Evolutionary conservation across 2,797 vertebrate species (phyloP).

Genomic region (Mormyrus hasselquistii): DNA sequence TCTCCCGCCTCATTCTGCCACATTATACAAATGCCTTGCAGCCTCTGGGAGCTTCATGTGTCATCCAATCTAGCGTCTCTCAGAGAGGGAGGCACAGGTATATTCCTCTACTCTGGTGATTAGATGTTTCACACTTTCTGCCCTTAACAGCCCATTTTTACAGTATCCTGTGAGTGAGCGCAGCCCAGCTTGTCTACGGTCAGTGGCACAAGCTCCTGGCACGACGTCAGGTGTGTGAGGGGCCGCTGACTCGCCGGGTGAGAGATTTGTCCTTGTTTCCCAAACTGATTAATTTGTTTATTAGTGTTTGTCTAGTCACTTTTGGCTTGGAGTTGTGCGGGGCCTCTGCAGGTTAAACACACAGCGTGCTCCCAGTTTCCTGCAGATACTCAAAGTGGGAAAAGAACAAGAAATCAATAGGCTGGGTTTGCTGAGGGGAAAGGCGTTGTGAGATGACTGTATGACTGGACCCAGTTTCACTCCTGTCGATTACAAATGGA

Average conservation of each 20-base stretch:
- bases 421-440: background rate
- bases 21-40: background rate
- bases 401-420: constrained; percentile 5
- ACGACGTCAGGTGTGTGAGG: background rate
- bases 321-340: background rate
- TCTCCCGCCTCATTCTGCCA: background rate
- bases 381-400: constrained; percentile 2
- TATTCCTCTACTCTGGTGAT: background rate
- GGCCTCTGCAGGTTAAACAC: background rate
- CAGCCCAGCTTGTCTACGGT: background rate
- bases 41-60: background rate
- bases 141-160: background rate
- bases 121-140: background rate
- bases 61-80: background rate
- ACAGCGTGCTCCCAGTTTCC: background rate
- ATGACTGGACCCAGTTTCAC: background rate
- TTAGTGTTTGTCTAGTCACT: background rate
- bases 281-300: constrained; percentile 4
- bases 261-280: background rate
- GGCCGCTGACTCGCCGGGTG: background rate
- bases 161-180: background rate
- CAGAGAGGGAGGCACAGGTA: background rate
- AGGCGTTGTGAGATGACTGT: background rate
- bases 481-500: background rate
- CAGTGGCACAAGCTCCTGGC: background rate